Percentiles rank a stretch among this genome's conserved stretches.
These are phyloP conservation scores for Hermodice carunculata DNA, from an alignment of 2,888 invertebrate species.

Conservation along the genomic window DNA sequence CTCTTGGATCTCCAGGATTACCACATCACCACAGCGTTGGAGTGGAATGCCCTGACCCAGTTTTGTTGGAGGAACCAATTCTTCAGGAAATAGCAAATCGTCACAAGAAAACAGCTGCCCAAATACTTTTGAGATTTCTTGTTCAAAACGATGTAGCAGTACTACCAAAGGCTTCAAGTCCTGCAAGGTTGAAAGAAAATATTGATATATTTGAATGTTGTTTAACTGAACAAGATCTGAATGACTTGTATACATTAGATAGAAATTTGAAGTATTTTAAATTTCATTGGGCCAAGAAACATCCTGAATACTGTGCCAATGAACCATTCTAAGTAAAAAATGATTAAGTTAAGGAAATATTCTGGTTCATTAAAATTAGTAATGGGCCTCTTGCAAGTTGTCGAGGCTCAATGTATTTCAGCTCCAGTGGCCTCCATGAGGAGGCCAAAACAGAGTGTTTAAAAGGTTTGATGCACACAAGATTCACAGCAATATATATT, in stretches of 20 bases:
- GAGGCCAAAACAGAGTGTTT: too few relatives aligned
- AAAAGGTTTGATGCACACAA: too few relatives aligned
- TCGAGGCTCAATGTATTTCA: too few relatives aligned
- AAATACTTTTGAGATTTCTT: conserved; percentile 9
- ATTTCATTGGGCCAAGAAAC: background rate
- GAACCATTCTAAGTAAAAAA: background rate
- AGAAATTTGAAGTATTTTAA: background rate
- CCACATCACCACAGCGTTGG: background rate
- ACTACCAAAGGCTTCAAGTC: conserved; percentile 11
- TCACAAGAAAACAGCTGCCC: background rate
- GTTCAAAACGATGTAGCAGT: background rate
- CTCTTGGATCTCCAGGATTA: conserved; percentile 8
- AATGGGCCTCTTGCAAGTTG: too few relatives aligned
- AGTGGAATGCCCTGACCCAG: background rate
- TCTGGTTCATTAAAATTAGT: too few relatives aligned
- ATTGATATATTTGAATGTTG: background rate
- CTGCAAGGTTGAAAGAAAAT: conserved; percentile 11
- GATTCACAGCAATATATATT: too few relatives aligned
- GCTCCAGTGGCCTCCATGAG: too few relatives aligned
- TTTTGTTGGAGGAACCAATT: conserved; percentile 6
- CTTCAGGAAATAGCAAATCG: conserved; percentile 4
- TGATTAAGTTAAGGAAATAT: too few relatives aligned
- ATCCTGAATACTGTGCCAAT: background rate
- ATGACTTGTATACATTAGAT: background rate
- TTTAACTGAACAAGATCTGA: background rate